These are phyloP conservation scores for Lithophane ornitopus DNA, from an alignment of 2,888 invertebrate genomes.

Conservation along the genomic window DNA sequence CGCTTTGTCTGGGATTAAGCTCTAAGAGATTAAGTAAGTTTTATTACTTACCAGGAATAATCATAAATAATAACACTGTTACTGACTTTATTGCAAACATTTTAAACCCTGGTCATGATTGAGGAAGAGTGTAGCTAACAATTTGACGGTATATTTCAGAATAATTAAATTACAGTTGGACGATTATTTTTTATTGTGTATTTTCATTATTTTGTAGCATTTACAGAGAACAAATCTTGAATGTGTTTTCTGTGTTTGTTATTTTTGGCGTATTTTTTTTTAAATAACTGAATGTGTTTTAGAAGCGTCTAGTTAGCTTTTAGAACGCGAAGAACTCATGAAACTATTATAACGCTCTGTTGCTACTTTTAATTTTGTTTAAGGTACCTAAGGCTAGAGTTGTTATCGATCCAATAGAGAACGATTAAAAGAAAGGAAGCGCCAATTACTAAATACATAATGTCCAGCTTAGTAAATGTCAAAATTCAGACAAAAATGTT, in stretches of 20 bases:
- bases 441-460: neutral
- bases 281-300: neutral
- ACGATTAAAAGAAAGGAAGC: neutral
- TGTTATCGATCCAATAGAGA: neutral
- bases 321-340: neutral
- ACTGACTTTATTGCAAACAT: conserved; percentile 40
- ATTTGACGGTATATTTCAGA: conserved; percentile 43
- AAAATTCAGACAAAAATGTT: neutral
- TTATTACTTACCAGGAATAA: conserved; percentile 44
- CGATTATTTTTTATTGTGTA: conserved; percentile 32
- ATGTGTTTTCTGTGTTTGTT: neutral
- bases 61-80: conserved; percentile 29
- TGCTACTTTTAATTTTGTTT: neutral
- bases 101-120: conserved; percentile 30
- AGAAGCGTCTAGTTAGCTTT: neutral
- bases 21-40: neutral
- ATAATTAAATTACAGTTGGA: conserved; percentile 34
- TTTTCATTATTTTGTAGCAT: conserved; percentile 7
- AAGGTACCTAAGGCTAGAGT: neutral
- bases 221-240: neutral
- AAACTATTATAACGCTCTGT: neutral
- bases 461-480: neutral
- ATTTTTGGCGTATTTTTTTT: neutral
- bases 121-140: neutral
- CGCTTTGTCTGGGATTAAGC: neutral